A percentile compares a stretch with the other conserved stretches of the same genome.
These are phyloP conservation scores for Montipora efflorescens DNA, from an alignment of 64 coral and sea anemone species.

Conservation along the genomic window DNA sequence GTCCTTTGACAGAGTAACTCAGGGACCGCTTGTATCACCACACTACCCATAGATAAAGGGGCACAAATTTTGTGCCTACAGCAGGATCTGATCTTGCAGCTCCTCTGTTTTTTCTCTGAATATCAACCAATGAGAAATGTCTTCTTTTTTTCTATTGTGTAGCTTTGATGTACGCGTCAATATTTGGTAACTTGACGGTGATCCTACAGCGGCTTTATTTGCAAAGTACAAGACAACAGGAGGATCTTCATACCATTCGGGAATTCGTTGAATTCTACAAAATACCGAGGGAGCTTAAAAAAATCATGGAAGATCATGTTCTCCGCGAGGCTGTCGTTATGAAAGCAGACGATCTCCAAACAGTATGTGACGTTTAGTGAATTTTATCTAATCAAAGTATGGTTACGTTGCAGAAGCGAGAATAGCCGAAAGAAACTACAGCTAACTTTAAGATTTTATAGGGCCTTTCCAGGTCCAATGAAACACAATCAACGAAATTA, in stretches of 20 bases:
- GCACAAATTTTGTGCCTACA: no score
- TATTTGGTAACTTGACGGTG: slow-evolving; percentile 98
- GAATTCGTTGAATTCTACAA: slow-evolving; percentile 93
- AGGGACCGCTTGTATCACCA: no score
- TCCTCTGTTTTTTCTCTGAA: no score
- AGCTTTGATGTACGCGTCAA: slow-evolving; percentile 97
- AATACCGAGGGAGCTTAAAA: slow-evolving; percentile 81
- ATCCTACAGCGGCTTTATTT: slow-evolving; percentile 94
- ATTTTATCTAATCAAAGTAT: background rate
- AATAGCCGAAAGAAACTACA: no score
- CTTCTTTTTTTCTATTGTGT: background rate
- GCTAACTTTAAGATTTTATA: no score
- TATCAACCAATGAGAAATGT: no score
- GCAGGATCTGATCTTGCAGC: no score
- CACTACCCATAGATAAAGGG: no score
- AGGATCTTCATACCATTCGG: slow-evolving; percentile 65
- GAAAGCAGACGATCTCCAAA: slow-evolving; percentile 77
- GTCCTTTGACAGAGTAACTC: no score
- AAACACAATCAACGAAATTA: no score
- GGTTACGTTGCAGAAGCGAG: no score
- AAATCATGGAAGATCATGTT: slow-evolving; percentile 85
- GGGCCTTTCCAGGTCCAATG: no score
- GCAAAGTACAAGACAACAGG: slow-evolving; percentile 76
- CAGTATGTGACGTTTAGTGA: slow-evolving; percentile 27
- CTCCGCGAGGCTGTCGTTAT: slow-evolving; percentile 74